Base-by-base conservation (phyloP, 1,140 invertebrate species). In the Wiebesia pumilae region DNA sequence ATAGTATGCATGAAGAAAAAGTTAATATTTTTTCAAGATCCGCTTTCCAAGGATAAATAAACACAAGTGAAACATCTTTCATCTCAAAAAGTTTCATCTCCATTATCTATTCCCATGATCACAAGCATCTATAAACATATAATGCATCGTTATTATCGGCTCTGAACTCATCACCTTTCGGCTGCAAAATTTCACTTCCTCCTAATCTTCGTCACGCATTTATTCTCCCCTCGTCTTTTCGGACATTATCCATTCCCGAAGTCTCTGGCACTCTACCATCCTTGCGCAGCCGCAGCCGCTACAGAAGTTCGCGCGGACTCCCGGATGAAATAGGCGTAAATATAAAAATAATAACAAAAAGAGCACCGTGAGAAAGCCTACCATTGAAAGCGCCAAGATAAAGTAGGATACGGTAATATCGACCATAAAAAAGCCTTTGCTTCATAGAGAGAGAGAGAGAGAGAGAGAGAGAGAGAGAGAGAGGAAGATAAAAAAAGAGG, bases 301-400 rank as follows among this genome's bases (percentile, higher is more conserved):
- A n/a, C 77, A 47, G 47, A 51, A 30, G 51, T 58, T 58, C 27
- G 47, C n/a, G 47, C 27, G 47, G 43, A 1, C 27, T 19, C 71
- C 1, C 24, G 33, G 71, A 21, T 12, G 71, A 35, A 30, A 43
- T 6, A 30, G 30, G 79, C 79, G 65, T 65, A n/a, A 81, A 69
- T 43, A 10, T 69, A 69, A 67, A 65, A 65, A 65, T 81, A 81
- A 81, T 65, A 81, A 81, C 69, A 43, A 73, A 83, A 73, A 51
- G 14, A 54, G n/a, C 30, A 73, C 40, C 35, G 80, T 3, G 58
- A 62, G 10, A 27, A 62, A 1, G 24, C 58, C 21, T 14, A 21
- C 83, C 87, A 88, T 89, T 88, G 83, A 89, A 87, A 88, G 88
- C 69, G 69, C 75, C 65, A 81, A 81, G 62, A 86, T 75, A 89